Evolutionary conservation across 1,140 invertebrate genomes (phyloP), one percentile per base, ranked within the genome.

Genomic region (Monochamus saltuarius): DNA sequence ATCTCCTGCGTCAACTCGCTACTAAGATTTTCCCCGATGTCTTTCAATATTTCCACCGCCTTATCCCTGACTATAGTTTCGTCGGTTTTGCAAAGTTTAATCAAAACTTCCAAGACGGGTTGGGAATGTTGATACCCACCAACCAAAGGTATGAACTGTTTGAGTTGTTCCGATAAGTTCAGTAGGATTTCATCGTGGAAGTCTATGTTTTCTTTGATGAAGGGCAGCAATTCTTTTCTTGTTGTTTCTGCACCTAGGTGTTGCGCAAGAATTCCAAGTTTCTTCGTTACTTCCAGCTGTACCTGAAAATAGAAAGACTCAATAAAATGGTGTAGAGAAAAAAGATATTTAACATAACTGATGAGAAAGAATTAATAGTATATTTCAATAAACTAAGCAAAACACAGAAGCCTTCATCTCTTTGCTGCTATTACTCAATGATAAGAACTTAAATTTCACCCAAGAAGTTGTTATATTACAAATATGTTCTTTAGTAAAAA

Each of bases 121-220:
- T 60, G 34, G 2, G 62, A 62, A 47, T 73, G 50, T 43, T 73
- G 64, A 13, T 58, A 55, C 6, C 72, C 72, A 1, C 70, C 72
- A 17, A 74, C 66, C n/a, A 71, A 57, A 16, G 70, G 69, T 22
- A 73, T 37, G 22, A 74, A 68, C 16, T 62, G 22, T 38, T 56
- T 64, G n/a, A 74, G 43, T 62, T 72, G 62, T 50, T 70, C 67
- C 2, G 63, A 61, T 17, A 74, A 50, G 57, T 62, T 62, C 1
- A 65, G 39, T 8, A 71, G 47, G 14, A 71, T 55, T 55, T 72
- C 71, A 35, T 74, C 70, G 45, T 69, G 61, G 11, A 71, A 55
- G 8, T 64, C 53, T 4, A 66, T 61, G 29, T 66, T 56, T 36
- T 62, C 38, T 38, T 61, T 49, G 8, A 74, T 55, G 35, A 59